These are phyloP conservation scores for Meandrina meandrites DNA, from an alignment of 92 coral and sea anemone genomes.

Conservation along the genomic window DNA sequence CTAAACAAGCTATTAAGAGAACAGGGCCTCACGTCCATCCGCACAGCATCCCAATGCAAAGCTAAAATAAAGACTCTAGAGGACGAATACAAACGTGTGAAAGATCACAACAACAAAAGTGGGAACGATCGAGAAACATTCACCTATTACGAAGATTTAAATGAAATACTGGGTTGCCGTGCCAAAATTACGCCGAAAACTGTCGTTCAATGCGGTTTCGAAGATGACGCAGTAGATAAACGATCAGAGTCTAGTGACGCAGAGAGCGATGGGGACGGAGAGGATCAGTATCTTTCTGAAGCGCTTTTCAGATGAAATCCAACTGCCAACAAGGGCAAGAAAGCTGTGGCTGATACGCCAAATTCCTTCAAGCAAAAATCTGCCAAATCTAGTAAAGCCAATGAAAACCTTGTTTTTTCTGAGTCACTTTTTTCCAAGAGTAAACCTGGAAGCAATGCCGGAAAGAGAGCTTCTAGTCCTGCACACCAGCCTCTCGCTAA, in stretches of 20 bases:
- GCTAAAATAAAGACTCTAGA: conserved; percentile 43
- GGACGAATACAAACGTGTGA: conserved; percentile 54
- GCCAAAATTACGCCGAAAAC: conserved; percentile 20
- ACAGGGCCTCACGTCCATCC: conserved; percentile 25
- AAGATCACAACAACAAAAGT: conserved; percentile 44
- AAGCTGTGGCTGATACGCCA: too few species aligned
- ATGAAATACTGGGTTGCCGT: conserved; percentile 5
- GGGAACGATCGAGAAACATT: conserved; percentile 40
- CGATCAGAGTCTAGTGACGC: conserved; percentile 17
- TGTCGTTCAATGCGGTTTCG: conserved; percentile 29
- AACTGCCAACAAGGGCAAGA: conserved; percentile 1
- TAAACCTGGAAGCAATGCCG: background rate
- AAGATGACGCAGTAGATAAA: conserved; percentile 9
- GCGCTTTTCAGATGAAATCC: conserved; percentile 15
- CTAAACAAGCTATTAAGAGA: conserved; percentile 19
- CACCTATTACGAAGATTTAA: conserved; percentile 1
- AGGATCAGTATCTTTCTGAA: conserved; percentile 6
- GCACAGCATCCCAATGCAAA: conserved; percentile 56
- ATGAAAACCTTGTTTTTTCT: conserved; percentile 16
- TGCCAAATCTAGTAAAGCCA: background rate
- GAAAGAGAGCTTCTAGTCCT: background rate
- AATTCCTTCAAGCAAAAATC: conserved; percentile 14
- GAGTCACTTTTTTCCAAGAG: conserved; percentile 6
- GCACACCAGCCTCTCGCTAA: background rate
- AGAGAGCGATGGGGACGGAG: conserved; percentile 13